Base-by-base conservation (phyloP, 2,888 invertebrate genomes). In the Agrypnus murinus region DNA sequence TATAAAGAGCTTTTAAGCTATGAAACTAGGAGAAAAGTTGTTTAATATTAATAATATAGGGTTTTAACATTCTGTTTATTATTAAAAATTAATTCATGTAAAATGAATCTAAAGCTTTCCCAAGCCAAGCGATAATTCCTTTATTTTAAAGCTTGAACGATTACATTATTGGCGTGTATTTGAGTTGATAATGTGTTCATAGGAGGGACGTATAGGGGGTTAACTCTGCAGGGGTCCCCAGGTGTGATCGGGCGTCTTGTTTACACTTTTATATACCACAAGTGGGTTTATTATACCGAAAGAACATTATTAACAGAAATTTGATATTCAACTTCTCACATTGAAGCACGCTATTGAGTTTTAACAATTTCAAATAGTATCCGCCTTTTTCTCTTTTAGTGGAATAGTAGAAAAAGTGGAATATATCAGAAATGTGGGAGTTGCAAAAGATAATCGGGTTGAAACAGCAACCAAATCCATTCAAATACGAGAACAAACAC, bases 401-500 rank as follows among this genome's bases (percentile, higher is more conserved):
- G 6, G 34, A 34, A 34, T 8, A 34, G 9, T 25, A 25, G 38
- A 38, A 38, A 38, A 25, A 25, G 25, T 25, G 5, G 25, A 25
- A 25, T 3, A n/a, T n/a, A 25, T 25, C 25, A 25, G 5, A 25
- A 38, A 31, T 45, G 36, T 45, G 25, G 15, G 45, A 60, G 25
- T 64, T 64, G 14, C 31, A 59, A 15, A 50, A 55, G 50, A 71
- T 71, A 71, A 67, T 71, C 64, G 64, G 31, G 55, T 65, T 60
- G 68, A 64, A 71, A 69, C 65, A 69, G 79, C 80, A 82, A 83
- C 82, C 82, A 78, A 83, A 83, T 84, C 83, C 84, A 85, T 84
- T 85, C 84, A 84, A 84, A 85, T 84, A 84, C 84, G 84, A 85
- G 84, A 83, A 84, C 84, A 85, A 85, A 85, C 83, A 85, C 77